These are phyloP conservation scores for Seison nebaliae DNA, from an alignment of 1,140 invertebrate species.

Conservation along the genomic window DNA sequence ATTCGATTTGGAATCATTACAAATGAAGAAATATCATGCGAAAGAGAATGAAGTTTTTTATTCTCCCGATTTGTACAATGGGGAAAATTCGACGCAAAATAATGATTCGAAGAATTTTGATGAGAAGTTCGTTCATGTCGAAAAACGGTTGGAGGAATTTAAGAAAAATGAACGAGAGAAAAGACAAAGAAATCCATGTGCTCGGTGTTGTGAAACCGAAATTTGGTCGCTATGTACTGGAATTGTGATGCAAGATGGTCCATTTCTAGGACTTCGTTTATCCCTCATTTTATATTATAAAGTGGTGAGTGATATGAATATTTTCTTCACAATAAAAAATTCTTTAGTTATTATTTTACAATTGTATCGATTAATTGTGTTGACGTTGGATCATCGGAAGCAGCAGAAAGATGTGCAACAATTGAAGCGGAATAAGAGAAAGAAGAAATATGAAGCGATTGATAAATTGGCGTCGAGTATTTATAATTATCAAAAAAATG, in stretches of 20 bases:
- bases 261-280: constrained; percentile 50
- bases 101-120: background rate
- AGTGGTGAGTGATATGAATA: constrained; percentile 57
- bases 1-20: background rate
- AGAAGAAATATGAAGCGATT: no score
- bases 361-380: constrained; percentile 41
- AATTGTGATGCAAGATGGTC: constrained; percentile 39
- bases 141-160: no score
- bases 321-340: constrained; percentile 69
- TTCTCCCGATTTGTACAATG: background rate
- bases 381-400: no score
- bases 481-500: no score
- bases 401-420: no score
- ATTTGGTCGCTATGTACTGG: constrained; percentile 40
- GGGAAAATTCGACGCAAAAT: background rate
- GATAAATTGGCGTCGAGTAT: no score
- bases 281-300: constrained; percentile 52
- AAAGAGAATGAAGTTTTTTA: no score
- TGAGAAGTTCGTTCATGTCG: background rate
- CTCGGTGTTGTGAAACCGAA: constrained; percentile 27
- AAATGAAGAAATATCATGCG: no score
- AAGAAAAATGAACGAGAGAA: background rate
- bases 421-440: no score
- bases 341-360: constrained; percentile 52
- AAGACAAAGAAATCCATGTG: background rate